phyloP scores from a whole-genome alignment of 1,140 invertebrate species.

The Ditylenchus dipsaci region DNA sequence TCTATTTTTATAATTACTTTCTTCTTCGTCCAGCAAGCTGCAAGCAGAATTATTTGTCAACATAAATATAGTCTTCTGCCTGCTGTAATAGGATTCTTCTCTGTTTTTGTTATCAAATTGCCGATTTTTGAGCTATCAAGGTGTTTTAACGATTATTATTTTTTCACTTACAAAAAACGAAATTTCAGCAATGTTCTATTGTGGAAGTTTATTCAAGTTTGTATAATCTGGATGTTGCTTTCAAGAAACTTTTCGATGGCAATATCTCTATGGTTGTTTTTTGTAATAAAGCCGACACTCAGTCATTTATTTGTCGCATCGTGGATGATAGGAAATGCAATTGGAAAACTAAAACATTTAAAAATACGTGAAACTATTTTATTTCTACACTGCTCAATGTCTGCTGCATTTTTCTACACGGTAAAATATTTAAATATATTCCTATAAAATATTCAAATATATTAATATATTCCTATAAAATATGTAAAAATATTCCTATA shows the following conservation, averaged over 20 bases:
- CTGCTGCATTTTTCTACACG: constrained; percentile 27
- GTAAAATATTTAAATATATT: no score
- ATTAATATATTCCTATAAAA: no score
- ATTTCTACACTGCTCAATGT: constrained; percentile 11
- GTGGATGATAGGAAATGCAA: background rate
- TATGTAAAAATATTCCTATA: no score
- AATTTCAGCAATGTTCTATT: background rate
- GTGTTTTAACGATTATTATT: no score
- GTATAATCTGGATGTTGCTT: constrained; percentile 14
- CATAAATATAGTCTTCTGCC: no score
- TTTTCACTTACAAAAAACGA: background rate
- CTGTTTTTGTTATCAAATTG: no score
- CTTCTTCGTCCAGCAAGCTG: no score
- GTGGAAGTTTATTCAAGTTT: background rate
- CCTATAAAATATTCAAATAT: no score
- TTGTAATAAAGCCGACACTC: constrained; percentile 10
- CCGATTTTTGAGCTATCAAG: no score
- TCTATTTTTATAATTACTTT: no score
- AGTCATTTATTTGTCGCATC: constrained; percentile 10
- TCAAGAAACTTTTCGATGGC: background rate
- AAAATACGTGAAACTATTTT: background rate
- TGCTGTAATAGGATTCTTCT: no score
- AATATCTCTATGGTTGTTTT: constrained; percentile 13
- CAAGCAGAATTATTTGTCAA: no score
- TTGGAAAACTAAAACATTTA: constrained; percentile 6